phyloP scores from a whole-genome alignment of 2,113 vertebrate species.

The Corydoras maculifer region DNA sequence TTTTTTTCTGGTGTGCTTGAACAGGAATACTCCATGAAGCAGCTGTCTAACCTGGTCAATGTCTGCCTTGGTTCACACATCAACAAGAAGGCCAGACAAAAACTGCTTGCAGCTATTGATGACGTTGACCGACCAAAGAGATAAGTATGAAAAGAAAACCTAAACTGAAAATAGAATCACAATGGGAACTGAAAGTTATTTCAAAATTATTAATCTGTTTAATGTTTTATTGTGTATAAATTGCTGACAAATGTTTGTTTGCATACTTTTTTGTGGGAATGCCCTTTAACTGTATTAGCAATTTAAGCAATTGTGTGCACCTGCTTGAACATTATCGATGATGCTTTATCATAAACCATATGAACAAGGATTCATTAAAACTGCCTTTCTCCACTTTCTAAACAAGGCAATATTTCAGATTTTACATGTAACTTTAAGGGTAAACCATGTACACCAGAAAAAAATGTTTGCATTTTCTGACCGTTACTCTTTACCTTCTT shows the following conservation, averaged over 20 bases:
- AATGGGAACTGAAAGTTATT: conserved; percentile 18
- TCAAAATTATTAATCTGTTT: neutral
- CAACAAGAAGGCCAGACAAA: conserved; percentile 97
- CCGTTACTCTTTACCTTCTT: neutral
- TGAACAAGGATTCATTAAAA: neutral
- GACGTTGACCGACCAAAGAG: conserved; percentile 93
- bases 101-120: conserved; percentile 89
- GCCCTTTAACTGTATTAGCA: neutral
- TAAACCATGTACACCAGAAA: too few species aligned
- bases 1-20: conserved; percentile 49
- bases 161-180: conserved; percentile 31
- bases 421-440: conserved; percentile 1
- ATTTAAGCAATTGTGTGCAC: neutral
- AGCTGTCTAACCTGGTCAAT: conserved; percentile 92
- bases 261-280: conserved; percentile 21
- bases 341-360: neutral
- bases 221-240: conserved; percentile 45
- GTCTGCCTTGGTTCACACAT: conserved; percentile 96
- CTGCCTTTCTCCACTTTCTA: neutral
- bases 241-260: conserved; percentile 22
- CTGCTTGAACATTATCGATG: neutral
- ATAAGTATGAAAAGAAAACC: conserved; percentile 62
- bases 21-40: conserved; percentile 97
- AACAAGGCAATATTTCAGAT: neutral
- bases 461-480: too few species aligned